Percentiles rank a stretch among this genome's conserved stretches.
Conservation (phyloP, 2,113 vertebrate genomes). For the Nyctibius bracteatus region DNA sequence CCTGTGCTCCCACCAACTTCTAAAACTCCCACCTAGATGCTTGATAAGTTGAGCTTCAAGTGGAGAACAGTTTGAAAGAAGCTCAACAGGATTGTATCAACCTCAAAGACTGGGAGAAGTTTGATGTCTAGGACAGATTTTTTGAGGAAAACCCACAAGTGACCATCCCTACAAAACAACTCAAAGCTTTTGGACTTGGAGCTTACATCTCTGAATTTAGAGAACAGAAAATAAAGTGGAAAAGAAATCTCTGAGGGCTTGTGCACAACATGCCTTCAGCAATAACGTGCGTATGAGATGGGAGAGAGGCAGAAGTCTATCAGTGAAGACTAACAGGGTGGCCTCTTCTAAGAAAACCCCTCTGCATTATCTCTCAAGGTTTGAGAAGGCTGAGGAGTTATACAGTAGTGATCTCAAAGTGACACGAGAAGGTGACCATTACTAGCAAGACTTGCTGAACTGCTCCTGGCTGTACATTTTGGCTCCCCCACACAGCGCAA, state of each 20-base stretch:
- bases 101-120: not conserved
- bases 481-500: rapidly evolving
- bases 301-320: not conserved
- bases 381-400: not conserved
- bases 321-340: not conserved
- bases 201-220: not conserved
- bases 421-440: rapidly evolving
- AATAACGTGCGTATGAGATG: rapidly evolving
- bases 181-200: not conserved
- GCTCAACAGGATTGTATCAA: rapidly evolving
- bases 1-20: not conserved
- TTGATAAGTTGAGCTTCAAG: not conserved
- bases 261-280: rapidly evolving
- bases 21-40: not conserved
- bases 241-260: rapidly evolving
- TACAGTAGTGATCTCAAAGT: rapidly evolving
- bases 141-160: not conserved
- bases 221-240: not conserved
- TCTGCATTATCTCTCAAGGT: not conserved
- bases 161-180: not conserved
- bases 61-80: not conserved
- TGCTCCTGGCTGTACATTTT: not conserved
- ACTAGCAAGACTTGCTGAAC: not conserved
- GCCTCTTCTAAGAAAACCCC: not conserved
- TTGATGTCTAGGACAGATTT: not conserved